A percentile compares a stretch with the other conserved stretches of the same genome.
Evolutionary conservation across 2,797 vertebrate genomes (phyloP).

Genomic region (Syngnathus acus): DNA sequence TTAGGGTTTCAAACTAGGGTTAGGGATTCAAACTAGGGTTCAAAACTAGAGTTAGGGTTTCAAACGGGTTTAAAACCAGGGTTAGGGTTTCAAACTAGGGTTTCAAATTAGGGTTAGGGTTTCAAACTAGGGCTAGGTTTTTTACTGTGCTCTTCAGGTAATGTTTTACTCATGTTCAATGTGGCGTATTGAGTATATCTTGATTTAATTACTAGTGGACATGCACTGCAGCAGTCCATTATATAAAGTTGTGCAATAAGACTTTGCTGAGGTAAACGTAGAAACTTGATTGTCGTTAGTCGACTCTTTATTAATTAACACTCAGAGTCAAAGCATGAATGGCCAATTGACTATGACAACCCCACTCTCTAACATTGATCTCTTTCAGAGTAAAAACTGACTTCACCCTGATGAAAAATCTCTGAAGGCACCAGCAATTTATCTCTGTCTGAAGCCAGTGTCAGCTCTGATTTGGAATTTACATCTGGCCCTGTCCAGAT

Average conservation of each 20-base stretch:
- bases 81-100: too few relatives aligned
- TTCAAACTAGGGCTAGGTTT: too few relatives aligned
- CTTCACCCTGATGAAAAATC: constrained; percentile 18
- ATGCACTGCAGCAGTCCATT: not conserved
- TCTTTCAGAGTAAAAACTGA: not conserved
- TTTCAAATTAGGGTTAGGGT: too few relatives aligned
- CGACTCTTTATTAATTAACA: constrained; percentile 1
- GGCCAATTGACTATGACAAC: constrained; percentile 19
- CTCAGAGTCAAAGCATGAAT: constrained; percentile 24
- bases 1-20: too few relatives aligned
- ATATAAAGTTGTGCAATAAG: not conserved
- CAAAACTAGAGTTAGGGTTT: too few relatives aligned
- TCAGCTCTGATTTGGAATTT: constrained; percentile 12
- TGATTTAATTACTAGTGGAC: not conserved
- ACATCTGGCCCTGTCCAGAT: not conserved
- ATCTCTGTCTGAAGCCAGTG: constrained; percentile 21
- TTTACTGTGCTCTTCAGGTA: not conserved
- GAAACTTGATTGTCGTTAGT: not conserved
- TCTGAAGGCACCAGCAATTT: constrained; percentile 18
- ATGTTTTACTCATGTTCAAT: not conserved
- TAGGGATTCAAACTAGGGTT: too few relatives aligned
- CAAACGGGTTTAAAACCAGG: too few relatives aligned
- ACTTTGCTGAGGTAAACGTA: not conserved
- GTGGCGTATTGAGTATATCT: not conserved
- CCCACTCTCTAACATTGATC: constrained; percentile 14